Evolutionary conservation across 1,140 invertebrate species (phyloP).

Genomic region (Glossosoma conforme): DNA sequence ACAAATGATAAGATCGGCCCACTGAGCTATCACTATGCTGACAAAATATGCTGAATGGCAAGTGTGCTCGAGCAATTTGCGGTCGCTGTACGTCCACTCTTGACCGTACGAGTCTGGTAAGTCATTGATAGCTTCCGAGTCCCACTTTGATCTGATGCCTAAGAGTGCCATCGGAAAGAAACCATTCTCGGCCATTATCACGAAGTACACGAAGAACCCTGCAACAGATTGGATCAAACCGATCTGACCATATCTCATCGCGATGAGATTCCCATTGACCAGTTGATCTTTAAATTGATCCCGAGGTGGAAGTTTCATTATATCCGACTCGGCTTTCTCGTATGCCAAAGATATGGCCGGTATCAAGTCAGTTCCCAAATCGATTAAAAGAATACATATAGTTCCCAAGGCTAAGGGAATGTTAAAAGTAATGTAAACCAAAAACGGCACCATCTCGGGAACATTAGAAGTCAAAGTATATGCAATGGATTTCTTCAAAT

Average conservation of each 20-base stretch:
- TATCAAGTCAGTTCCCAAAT: slow-evolving; percentile 83
- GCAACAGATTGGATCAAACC: slow-evolving; percentile 83
- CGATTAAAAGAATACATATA: slow-evolving; percentile 82
- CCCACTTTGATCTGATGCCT: slow-evolving; percentile 65
- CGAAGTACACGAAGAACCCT: slow-evolving; percentile 83
- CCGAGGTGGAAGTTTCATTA: slow-evolving; percentile 80
- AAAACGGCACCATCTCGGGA: slow-evolving; percentile 89
- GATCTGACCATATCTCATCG: slow-evolving; percentile 79
- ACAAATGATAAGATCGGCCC: slow-evolving; percentile 75
- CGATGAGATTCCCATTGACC: slow-evolving; percentile 70
- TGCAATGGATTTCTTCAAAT: slow-evolving; percentile 93
- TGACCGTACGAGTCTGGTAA: slow-evolving; percentile 77
- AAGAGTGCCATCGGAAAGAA: slow-evolving; percentile 66
- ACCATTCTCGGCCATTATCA: slow-evolving; percentile 81
- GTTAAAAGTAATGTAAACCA: slow-evolving; percentile 74
- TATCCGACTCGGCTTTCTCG: slow-evolving; percentile 80
- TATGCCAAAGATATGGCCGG: slow-evolving; percentile 83
- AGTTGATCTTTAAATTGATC: slow-evolving; percentile 75
- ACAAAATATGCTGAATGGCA: slow-evolving; percentile 80
- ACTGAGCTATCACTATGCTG: slow-evolving; percentile 73
- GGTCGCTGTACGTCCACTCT: slow-evolving; percentile 62
- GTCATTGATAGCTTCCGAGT: slow-evolving; percentile 61
- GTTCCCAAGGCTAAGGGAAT: slow-evolving; percentile 84
- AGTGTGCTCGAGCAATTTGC: slow-evolving; percentile 68
- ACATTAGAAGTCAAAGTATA: slow-evolving; percentile 93